Base-by-base conservation (phyloP, 2,797 vertebrate genomes). In the Vipera ursinii region DNA sequence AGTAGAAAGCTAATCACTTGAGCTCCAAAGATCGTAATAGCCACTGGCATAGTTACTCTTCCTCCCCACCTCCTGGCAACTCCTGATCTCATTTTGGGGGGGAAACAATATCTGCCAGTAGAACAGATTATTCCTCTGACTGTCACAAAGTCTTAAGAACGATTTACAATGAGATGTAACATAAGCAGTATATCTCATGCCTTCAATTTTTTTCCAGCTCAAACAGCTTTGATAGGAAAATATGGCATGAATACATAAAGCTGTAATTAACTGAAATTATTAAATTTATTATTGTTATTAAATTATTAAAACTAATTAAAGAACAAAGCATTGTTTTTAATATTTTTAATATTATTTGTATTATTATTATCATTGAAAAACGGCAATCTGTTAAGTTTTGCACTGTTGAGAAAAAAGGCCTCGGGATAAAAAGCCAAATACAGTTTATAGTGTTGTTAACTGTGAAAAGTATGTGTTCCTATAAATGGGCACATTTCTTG, bases 281-380 rank as follows among this genome's bases (percentile, higher is more conserved):
- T 89, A 96, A 96, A 95, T 53, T 9, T 10, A 53, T 53, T 10
- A 53, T 53, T 53, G 8, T 53, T 53, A 53, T 53, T 53, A 95
- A 93, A 94, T 51, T 17, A 96, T 91, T 89, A 96, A 96, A 95
- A 93, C 94, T 53, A 17, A 95, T 91, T 89, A 96, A 96, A 94
- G 93, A 94, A 94, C 93, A 95, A 94, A 22, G 86, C 44, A 93
- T 4, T 85, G 32, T 44, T 90, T 57, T 56, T 10, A 53, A 53
- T 53, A 53, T 53, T 57, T 22, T 28, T n/a, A 63, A 86, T 38
- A 24, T 55, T 86, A 28, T 60, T 90, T 60, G 48, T 59, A 22
- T 51, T 69, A 44, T 63, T 28, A 61, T 28, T 60, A 44, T 51
- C 51, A 53, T 86, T 65, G 89, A 91, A 44, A 17, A 93, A 92